phyloP scores from a whole-genome alignment of 2,797 vertebrate species.

The Meda fulgida region DNA sequence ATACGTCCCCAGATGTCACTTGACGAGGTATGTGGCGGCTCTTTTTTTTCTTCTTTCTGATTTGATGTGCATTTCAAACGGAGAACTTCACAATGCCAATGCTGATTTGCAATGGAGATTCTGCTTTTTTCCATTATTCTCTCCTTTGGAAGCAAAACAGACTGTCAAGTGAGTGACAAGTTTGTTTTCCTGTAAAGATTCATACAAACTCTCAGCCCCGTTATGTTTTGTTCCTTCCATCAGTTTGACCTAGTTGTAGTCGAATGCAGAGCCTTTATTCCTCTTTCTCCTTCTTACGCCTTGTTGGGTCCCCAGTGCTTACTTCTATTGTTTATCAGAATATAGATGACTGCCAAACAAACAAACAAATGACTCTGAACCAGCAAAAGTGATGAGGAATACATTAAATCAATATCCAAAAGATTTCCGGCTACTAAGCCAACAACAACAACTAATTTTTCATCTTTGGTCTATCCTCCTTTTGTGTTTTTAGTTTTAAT shows the following conservation, averaged over 20 bases:
- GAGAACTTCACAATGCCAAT: slow-evolving; percentile 94
- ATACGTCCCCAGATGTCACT: slow-evolving; percentile 99
- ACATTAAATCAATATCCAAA: slow-evolving; percentile 43
- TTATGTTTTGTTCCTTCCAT: slow-evolving; percentile 81
- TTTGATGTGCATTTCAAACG: slow-evolving; percentile 96
- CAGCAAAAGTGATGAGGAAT: slow-evolving; percentile 26
- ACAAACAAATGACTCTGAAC: slow-evolving; percentile 36
- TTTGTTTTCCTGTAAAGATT: slow-evolving; percentile 86
- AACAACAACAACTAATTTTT: slow-evolving; percentile 11
- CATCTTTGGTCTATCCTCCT: slow-evolving; percentile 15
- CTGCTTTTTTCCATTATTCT: slow-evolving; percentile 68
- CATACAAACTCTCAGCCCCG: slow-evolving; percentile 83
- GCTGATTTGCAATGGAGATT: slow-evolving; percentile 89
- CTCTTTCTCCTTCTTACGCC: slow-evolving; percentile 33
- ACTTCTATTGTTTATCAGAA: slow-evolving; percentile 49
- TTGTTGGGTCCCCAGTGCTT: slow-evolving; percentile 42
- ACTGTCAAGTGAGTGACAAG: slow-evolving; percentile 84
- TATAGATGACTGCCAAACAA: slow-evolving; percentile 48
- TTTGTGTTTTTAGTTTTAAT: slow-evolving; percentile 35
- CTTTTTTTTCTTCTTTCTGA: slow-evolving; percentile 74
- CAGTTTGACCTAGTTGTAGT: slow-evolving; percentile 86
- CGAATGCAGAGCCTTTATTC: slow-evolving; percentile 72
- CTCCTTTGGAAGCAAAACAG: slow-evolving; percentile 81
- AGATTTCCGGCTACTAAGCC: not conserved
- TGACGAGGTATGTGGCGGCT: slow-evolving; percentile 98